phyloP scores from a whole-genome alignment of 2,888 invertebrate species.

The Pachliopta kotzebuea region DNA sequence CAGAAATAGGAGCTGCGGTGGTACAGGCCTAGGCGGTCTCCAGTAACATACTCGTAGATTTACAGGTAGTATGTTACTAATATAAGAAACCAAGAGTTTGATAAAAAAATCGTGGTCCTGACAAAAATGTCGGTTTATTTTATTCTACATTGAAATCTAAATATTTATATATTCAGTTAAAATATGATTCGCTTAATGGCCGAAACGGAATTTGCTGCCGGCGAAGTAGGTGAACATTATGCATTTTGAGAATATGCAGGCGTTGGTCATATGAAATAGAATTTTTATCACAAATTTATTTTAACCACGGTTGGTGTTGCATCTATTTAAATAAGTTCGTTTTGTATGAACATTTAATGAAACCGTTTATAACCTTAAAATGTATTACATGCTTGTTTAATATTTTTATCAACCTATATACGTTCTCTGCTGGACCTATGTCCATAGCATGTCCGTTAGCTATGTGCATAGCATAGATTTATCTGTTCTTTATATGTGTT shows the following conservation, averaged over 20 bases:
- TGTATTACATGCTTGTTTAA: too few species aligned
- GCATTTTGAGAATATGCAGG: conserved; percentile 4
- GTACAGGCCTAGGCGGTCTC: too few species aligned
- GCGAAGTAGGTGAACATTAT: conserved; percentile 4
- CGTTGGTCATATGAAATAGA: conserved; percentile 1
- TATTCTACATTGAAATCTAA: conserved; percentile 3
- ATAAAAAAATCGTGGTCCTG: neutral
- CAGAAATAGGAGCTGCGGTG: too few species aligned
- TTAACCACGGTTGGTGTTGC: neutral
- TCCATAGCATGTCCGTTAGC: too few species aligned
- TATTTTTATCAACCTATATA: too few species aligned
- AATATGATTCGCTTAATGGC: conserved; percentile 14
- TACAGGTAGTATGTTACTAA: too few species aligned
- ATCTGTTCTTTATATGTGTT: too few species aligned
- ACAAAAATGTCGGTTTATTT: neutral
- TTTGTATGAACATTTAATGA: neutral
- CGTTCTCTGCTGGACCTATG: too few species aligned
- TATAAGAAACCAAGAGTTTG: neutral
- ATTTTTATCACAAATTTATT: conserved; percentile 1
- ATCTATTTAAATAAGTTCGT: neutral
- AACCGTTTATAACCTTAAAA: too few species aligned
- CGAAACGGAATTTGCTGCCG: conserved; percentile 7
- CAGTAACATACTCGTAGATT: too few species aligned
- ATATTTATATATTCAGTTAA: conserved; percentile 2
- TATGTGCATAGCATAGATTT: too few species aligned